Base-by-base conservation (phyloP, 92 coral and sea anemone species). In the Virgularia gustaviana region DNA sequence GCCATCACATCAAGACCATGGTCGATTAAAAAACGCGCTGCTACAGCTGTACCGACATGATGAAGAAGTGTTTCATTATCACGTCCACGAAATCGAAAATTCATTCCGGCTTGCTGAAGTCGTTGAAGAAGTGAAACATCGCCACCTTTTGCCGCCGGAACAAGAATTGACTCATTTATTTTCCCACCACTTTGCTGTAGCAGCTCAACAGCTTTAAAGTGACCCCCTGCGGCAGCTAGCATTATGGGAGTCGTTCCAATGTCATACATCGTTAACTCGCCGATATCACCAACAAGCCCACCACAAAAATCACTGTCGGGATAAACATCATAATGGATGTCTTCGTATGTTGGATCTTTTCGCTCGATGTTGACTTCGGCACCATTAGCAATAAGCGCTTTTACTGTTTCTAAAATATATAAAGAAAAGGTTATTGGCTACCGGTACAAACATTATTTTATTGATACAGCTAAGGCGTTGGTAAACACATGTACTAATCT, bases 221-320 rank as follows among this genome's bases (percentile, higher is more conserved):
- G 51, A 4, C 66, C 77, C 58, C 63, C 30, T 16, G 58, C 55
- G 42, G 77, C 77, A 6, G 77, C 77, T 24, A 71, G 55, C 77
- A 71, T 71, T n/a, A 63, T 54, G 12, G 77, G 77, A 11, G 77
- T 71, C 41, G 77, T 23, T 27, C 66, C 53, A 24, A 56, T 28
- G 16, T 67, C 27, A 67, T 59, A 67, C 30, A 38, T 25, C 20
- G 73, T 67, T 16, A 39, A 43, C 15, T 67, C 73, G 12, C 73
- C 73, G 22, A 18, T 44, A 19, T 44, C 28, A 6, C 20, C 57
- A 18, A 18, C 19, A 23, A 28, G 8, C 31, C 73, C 73, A 11
- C 73, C 59, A 45, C 59, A 39, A 22, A 67, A 67, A 36, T 43
- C 38, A 25, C 11, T 27, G 11, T 65, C 3, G 30, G 16, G 30